A percentile compares a stretch with the other conserved stretches of the same genome.
Evolutionary conservation across 2,888 invertebrate genomes (phyloP).

Genomic region (Drosophila flavopinicola): DNA sequence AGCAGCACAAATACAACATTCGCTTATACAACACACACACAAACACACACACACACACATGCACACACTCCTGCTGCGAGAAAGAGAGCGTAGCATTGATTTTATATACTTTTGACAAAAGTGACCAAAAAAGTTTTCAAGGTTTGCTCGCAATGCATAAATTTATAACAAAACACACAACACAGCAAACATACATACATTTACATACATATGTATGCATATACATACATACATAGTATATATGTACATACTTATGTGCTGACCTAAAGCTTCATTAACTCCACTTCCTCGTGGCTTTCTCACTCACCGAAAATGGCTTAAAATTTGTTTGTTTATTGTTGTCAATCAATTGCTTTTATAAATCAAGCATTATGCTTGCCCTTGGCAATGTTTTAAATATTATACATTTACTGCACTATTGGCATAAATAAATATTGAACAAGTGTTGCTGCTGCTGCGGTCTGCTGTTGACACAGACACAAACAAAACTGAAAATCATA

Average conservation of each 20-base stretch:
- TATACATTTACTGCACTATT: conserved; percentile 18
- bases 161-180: conserved; percentile 33
- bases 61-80: conserved; percentile 12
- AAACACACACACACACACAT: background rate
- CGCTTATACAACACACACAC: conserved; percentile 36
- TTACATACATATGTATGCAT: background rate
- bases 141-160: conserved; percentile 48
- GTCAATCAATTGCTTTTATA: conserved; percentile 3
- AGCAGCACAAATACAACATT: conserved; percentile 5
- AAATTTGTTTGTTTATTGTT: conserved; percentile 7
- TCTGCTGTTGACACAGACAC: conserved; percentile 36
- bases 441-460: conserved; percentile 8
- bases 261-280: conserved; percentile 12
- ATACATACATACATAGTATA: conserved; percentile 1
- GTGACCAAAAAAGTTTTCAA: conserved; percentile 50
- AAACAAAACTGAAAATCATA: conserved; percentile 76
- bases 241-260: conserved; percentile 7
- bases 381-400: background rate
- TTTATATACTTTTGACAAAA: conserved; percentile 59
- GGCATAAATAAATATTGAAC: conserved; percentile 31
- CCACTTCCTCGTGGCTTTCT: background rate
- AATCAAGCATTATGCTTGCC: background rate
- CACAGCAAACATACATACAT: background rate
- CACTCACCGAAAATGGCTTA: conserved; percentile 41
- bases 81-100: conserved; percentile 67